These are phyloP conservation scores for Sinodicranocentrus sp. DNA, from an alignment of 2,888 invertebrate species.

Conservation along the genomic window DNA sequence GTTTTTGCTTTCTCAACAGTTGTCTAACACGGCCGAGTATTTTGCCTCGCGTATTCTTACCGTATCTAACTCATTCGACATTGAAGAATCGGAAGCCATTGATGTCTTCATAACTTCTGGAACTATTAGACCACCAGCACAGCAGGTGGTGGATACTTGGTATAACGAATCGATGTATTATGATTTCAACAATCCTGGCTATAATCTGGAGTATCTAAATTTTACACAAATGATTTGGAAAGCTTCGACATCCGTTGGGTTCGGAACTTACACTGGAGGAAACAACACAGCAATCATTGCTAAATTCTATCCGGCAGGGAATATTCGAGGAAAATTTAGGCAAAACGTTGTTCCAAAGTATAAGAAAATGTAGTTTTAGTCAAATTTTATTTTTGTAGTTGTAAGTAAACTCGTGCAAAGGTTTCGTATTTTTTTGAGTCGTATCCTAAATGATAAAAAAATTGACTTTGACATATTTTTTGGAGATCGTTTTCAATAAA, in stretches of 20 bases:
- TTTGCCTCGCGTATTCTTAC: constrained; percentile 45
- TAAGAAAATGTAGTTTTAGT: neutral
- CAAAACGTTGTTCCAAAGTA: constrained; percentile 59
- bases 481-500: too few species aligned
- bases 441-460: too few species aligned
- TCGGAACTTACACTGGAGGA: constrained; percentile 46
- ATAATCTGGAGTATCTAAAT: constrained; percentile 35
- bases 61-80: constrained; percentile 45
- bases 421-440: too few species aligned
- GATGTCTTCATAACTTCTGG: constrained; percentile 40
- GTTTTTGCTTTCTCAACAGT: too few species aligned
- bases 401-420: too few species aligned
- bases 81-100: constrained; percentile 58
- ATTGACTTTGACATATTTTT: too few species aligned
- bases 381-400: too few species aligned
- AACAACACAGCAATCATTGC: constrained; percentile 53
- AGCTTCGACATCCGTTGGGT: constrained; percentile 44
- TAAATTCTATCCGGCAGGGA: constrained; percentile 64
- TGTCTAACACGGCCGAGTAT: constrained; percentile 54
- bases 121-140: constrained; percentile 20
- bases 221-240: constrained; percentile 69
- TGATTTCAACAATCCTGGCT: constrained; percentile 54
- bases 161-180: constrained; percentile 59
- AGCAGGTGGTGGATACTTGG: constrained; percentile 53
- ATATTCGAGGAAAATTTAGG: constrained; percentile 60